A percentile compares a stretch with the other conserved stretches of the same genome.
These are phyloP conservation scores for Petaurus breviceps DNA, from an alignment of 2,113 vertebrate genomes.

Conservation along the genomic window DNA sequence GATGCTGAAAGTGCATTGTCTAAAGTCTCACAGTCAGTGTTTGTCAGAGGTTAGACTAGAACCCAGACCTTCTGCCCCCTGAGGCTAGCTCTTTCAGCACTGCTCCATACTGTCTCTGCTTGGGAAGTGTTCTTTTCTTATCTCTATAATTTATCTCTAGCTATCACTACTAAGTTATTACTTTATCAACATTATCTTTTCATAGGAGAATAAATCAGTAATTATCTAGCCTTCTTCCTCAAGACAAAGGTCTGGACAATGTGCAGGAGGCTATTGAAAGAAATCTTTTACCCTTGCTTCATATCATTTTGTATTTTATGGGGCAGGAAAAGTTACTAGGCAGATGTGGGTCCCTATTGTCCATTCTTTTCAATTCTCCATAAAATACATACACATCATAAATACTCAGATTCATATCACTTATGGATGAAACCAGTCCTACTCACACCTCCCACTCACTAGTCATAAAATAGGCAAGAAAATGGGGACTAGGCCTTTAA, in stretches of 20 bases:
- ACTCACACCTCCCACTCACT: background rate
- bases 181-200: background rate
- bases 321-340: background rate
- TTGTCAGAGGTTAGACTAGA: background rate
- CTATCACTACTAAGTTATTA: background rate
- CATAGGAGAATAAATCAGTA: background rate
- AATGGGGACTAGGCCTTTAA: background rate
- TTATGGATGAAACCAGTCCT: background rate
- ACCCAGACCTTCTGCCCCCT: background rate
- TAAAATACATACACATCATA: background rate
- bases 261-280: conserved; percentile 34
- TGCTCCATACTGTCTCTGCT: background rate
- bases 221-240: conserved; percentile 28
- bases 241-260: conserved; percentile 56
- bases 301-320: background rate
- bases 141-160: background rate
- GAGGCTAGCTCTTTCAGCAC: background rate
- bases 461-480: background rate
- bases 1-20: background rate
- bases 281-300: conserved; percentile 10
- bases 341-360: background rate
- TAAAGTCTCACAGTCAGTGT: conserved; percentile 2
- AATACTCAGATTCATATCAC: background rate
- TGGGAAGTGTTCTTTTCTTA: conserved; percentile 8
- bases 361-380: background rate